Evolutionary conservation across 1,140 invertebrate genomes (phyloP).

Genomic region (Marisa cornuarietis): DNA sequence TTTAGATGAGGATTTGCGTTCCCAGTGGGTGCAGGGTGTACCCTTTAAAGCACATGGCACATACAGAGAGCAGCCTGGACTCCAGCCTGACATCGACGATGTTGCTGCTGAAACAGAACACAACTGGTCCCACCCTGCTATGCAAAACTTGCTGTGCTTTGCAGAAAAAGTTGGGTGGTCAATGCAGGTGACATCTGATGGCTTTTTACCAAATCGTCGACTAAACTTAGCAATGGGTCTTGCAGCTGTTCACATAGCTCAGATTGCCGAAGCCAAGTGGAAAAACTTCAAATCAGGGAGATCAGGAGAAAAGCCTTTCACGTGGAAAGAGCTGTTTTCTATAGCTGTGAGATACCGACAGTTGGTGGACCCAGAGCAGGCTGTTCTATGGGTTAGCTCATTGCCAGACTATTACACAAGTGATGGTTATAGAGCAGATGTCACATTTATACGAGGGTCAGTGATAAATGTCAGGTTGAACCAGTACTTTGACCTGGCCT

Average conservation of each 20-base stretch:
- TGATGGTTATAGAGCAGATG: slow-evolving; percentile 51
- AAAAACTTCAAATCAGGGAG: slow-evolving; percentile 11
- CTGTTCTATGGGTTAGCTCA: slow-evolving; percentile 57
- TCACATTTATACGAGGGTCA: slow-evolving; percentile 58
- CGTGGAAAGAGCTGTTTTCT: slow-evolving; percentile 57
- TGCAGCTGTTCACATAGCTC: slow-evolving; percentile 57
- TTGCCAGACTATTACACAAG: slow-evolving; percentile 45
- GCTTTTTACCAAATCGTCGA: slow-evolving; percentile 51
- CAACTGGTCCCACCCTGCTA: slow-evolving; percentile 37
- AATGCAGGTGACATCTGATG: slow-evolving; percentile 57
- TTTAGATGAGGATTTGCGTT: slow-evolving; percentile 12
- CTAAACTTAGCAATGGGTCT: slow-evolving; percentile 60
- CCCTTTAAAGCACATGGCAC: slow-evolving; percentile 7
- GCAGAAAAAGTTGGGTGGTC: slow-evolving; percentile 53
- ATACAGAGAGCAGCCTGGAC: slow-evolving; percentile 59
- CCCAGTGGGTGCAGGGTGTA: slow-evolving; percentile 16
- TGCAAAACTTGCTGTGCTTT: slow-evolving; percentile 50
- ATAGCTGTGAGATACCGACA: slow-evolving; percentile 56
- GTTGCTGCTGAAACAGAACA: slow-evolving; percentile 17
- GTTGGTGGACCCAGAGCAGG: slow-evolving; percentile 56
- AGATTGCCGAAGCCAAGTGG: slow-evolving; percentile 48
- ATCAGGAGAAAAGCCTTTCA: slow-evolving; percentile 9
- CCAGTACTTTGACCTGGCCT: slow-evolving; percentile 59
- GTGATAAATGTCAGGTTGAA: slow-evolving; percentile 53
- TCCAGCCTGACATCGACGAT: slow-evolving; percentile 56